Percentiles rank a stretch among this genome's conserved stretches.
Evolutionary conservation across 1,140 invertebrate genomes (phyloP).

Genomic region (Drosophila prosaltans): DNA sequence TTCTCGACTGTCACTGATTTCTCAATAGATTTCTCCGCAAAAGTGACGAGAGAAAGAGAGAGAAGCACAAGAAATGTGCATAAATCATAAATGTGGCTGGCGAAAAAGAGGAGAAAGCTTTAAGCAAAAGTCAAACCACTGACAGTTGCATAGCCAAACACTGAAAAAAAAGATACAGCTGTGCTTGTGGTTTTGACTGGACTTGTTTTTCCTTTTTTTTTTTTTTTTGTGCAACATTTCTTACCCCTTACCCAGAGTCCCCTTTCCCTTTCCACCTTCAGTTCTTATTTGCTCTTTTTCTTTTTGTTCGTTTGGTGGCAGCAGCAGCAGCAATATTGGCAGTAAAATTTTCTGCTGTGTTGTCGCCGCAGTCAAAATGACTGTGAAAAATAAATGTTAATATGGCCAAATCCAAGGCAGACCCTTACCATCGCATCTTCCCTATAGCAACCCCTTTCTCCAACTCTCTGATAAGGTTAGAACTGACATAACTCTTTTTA

Average conservation of each 20-base stretch:
- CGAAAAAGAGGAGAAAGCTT: slow-evolving; percentile 33
- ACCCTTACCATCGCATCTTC: not conserved
- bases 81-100: slow-evolving; percentile 63
- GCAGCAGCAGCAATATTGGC: slow-evolving; percentile 39
- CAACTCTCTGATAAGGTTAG: not conserved
- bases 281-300: slow-evolving; percentile 55
- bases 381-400: slow-evolving; percentile 77
- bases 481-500: slow-evolving; percentile 35
- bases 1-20: slow-evolving; percentile 75
- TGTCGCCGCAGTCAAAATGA: slow-evolving; percentile 70
- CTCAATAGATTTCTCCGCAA: slow-evolving; percentile 73
- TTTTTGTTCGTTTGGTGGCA: slow-evolving; percentile 26
- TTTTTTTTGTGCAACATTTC: slow-evolving; percentile 47
- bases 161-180: slow-evolving; percentile 42
- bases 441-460: not conserved
- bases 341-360: slow-evolving; percentile 71
- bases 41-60: not conserved
- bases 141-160: slow-evolving; percentile 50
- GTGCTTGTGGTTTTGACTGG: slow-evolving; percentile 49
- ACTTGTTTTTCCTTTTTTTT: slow-evolving; percentile 37
- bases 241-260: not conserved
- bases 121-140: slow-evolving; percentile 76
- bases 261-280: not conserved
- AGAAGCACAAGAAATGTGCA: slow-evolving; percentile 49
- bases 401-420: slow-evolving; percentile 51